These are phyloP conservation scores for Pteria penguin DNA, from an alignment of 2,888 invertebrate species.

Conservation along the genomic window DNA sequence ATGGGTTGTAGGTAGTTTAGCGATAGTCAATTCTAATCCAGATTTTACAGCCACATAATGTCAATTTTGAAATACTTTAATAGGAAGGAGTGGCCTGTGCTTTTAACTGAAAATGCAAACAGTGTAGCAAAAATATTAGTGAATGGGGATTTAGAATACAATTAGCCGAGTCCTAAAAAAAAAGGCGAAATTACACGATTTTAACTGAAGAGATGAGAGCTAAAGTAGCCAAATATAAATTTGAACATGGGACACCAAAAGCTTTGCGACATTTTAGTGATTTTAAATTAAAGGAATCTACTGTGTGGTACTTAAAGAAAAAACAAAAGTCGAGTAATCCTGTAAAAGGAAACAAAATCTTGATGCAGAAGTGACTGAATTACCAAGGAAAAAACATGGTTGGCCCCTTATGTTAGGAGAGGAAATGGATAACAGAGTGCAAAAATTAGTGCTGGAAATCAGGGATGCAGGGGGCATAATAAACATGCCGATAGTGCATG, in stretches of 20 bases:
- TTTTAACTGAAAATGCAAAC: not conserved
- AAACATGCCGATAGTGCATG: constrained; percentile 7
- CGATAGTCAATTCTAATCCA: not conserved
- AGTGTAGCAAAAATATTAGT: not conserved
- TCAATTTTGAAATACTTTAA: too few species aligned
- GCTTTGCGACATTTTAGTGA: not conserved
- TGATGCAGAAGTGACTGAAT: not conserved
- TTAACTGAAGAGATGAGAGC: not conserved
- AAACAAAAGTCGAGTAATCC: not conserved
- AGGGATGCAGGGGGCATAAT: constrained; percentile 12
- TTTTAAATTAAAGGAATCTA: not conserved
- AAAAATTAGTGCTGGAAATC: constrained; percentile 3
- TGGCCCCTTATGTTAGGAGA: constrained; percentile 7
- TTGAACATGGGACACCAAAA: not conserved
- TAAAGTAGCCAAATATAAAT: not conserved
- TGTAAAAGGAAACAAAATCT: not conserved
- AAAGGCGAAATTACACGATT: too few species aligned
- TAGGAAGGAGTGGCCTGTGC: not conserved
- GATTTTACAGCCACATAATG: not conserved
- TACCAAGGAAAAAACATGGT: constrained; percentile 12
- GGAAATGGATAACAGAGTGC: constrained; percentile 13
- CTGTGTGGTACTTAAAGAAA: not conserved
- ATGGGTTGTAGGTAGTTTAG: not conserved
- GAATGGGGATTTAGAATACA: not conserved
- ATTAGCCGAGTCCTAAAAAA: not conserved